Percentiles rank a stretch among this genome's conserved stretches.
Conservation (phyloP, 2,797 vertebrate genomes). For the Bradypodion ventrale region DNA sequence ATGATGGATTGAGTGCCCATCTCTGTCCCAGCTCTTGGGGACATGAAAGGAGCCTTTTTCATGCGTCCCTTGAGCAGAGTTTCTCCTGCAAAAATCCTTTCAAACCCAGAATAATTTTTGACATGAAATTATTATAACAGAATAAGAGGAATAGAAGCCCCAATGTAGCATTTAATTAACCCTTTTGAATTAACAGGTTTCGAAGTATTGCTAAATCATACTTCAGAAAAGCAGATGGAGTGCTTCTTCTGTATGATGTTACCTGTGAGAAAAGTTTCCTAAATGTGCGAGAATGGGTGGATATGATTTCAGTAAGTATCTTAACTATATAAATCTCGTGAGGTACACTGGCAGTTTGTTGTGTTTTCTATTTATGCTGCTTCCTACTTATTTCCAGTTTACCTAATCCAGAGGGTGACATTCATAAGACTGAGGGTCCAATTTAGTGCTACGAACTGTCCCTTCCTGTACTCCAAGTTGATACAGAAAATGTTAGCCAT, state of each 20-base stretch:
- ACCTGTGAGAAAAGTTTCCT: conserved; percentile 93
- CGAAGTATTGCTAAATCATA: conserved; percentile 98
- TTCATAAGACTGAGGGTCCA: neutral
- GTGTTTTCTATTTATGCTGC: neutral
- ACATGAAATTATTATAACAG: too few species aligned
- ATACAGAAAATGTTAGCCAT: too few species aligned
- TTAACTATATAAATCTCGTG: neutral
- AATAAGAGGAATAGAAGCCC: neutral
- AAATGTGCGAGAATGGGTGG: conserved; percentile 94
- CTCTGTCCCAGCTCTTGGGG: too few species aligned
- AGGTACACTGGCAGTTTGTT: neutral
- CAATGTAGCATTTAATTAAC: neutral
- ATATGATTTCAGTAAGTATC: conserved; percentile 90
- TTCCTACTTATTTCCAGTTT: neutral
- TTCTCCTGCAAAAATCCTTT: too few species aligned
- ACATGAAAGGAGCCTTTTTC: too few species aligned
- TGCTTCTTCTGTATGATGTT: conserved; percentile 92
- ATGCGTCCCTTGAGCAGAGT: too few species aligned
- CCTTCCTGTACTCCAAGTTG: too few species aligned
- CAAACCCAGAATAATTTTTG: too few species aligned
- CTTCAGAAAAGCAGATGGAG: conserved; percentile 93
- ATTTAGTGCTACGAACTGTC: neutral
- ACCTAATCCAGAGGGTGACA: neutral
- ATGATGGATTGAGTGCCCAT: too few species aligned
- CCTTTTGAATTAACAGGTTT: conserved; percentile 78